Percentiles rank a stretch among this genome's conserved stretches.
Conservation (phyloP, 30 jellyfish, hydroid and myxozoan species). For the Aurelia sp. region DNA sequence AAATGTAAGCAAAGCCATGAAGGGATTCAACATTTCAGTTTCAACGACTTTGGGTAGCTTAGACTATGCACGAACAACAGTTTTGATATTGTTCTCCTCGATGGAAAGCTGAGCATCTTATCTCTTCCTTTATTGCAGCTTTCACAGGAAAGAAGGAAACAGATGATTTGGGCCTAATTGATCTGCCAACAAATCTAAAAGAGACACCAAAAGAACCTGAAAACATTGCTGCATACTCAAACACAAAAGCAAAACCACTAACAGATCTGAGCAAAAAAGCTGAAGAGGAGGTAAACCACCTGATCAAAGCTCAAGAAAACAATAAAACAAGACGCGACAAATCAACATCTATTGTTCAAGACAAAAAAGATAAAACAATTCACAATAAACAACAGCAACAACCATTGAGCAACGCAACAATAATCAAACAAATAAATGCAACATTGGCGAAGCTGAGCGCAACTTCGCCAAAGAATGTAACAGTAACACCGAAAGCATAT, state of each 20-base stretch:
- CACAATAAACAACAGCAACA: background rate
- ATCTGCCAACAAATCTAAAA: conserved; percentile 29
- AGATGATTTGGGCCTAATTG: conserved; percentile 56
- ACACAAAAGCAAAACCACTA: conserved; percentile 82
- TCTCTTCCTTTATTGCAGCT: conserved; percentile 21
- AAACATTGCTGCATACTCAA: conserved; percentile 17
- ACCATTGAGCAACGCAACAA: conserved; percentile 44
- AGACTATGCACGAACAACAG: no score
- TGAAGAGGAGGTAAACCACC: conserved; percentile 94
- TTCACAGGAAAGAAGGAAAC: conserved; percentile 75
- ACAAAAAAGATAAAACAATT: background rate
- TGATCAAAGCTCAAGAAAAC: conserved; percentile 53
- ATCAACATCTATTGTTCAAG: conserved; percentile 3
- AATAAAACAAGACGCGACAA: conserved; percentile 38
- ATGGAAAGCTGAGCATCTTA: background rate
- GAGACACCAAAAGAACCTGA: conserved; percentile 42
- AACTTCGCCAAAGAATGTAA: conserved; percentile 40
- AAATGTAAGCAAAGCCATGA: no score
- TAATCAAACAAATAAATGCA: conserved; percentile 74
- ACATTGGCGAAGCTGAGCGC: conserved; percentile 74
- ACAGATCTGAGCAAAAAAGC: conserved; percentile 95
- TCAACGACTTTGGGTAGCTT: no score
- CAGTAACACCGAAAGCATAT: conserved; percentile 65
- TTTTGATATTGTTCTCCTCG: no score
- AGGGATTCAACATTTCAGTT: no score